Evolutionary conservation across 2,797 vertebrate genomes (phyloP), one percentile per base, ranked within the genome.

Genomic region (Podarcis siculus): DNA sequence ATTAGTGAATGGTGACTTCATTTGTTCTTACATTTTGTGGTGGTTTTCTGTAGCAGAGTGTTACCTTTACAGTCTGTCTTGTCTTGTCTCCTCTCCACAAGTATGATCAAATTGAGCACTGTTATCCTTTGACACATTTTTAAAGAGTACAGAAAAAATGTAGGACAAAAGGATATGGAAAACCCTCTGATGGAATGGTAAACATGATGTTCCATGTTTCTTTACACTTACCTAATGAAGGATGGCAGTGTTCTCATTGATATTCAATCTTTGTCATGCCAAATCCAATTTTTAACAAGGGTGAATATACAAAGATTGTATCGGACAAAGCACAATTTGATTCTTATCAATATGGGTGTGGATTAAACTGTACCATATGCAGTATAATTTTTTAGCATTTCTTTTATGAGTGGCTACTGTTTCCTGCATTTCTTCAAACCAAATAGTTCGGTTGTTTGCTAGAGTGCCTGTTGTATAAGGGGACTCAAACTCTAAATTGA

Each of bases 161-260:
- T 61, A 83, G 89, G 94, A 95, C 95, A 95, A 95, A 61, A 95
- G 93, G 94, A 3, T 91, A 89, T 92, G 79, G 89, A 86, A 79
- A 91, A 4, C 88, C 87, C 80, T 83, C 67, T 85, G 66, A 23
- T 79, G 61, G n/a, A 87, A 83, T 71, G 12, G 58, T 91, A 72
- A 88, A 90, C 75, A 55, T 27, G 49, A 32, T 76, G 49, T 35
- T 67, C 49, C 25, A 1, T 58, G 27, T 1, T 83, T n/a, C 76
- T 3, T 61, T 32, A 86, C 35, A 89, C 3, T 80, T 19, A 42
- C 76, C 1, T 76, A 58, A 12, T 79, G 77, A 87, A 82, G 32
- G 12, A 71, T 89, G 30, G 0, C 90, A 88, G 39, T 49, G 0
- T 93, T 90, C 72, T 72, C 61, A 61, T 39, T 89, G 37, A 71